Evolutionary conservation across 2,113 vertebrate genomes (phyloP), one percentile per base, ranked within the genome.

Genomic region (Neolamprologus falcicula): DNA sequence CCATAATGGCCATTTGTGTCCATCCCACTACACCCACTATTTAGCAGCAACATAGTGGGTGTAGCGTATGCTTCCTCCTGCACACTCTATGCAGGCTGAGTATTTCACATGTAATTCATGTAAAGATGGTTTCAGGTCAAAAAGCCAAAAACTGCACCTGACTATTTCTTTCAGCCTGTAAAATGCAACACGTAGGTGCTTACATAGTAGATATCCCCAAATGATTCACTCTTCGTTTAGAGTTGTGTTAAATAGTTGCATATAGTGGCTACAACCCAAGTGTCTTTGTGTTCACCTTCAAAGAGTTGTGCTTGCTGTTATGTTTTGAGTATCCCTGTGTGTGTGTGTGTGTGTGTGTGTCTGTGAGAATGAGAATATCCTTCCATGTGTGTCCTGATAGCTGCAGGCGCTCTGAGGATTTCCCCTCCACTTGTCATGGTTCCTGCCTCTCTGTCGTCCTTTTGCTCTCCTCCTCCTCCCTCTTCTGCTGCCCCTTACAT

Each of bases 381-480:
- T 47, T 66, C 54, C 12, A 17, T 82, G 61, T 66, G 89, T 83
- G 86, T 42, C 16, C 71, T 28, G 7, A 55, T 88, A 26, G 71
- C 81, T 89, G 88, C 80, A 50, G 83, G 79, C n/a, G 13, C 84
- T 53, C 63, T 1, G 19, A 92, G 86, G 89, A 73, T 88, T 87
- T 90, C 85, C 86, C 88, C 79, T 92, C 63, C 57, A 24, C 86
- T 78, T 55, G 90, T 83, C 88, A 83, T 80, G 45, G 52, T 85
- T 68, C 19, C 87, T 82, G 66, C 40, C 50, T 61, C 80, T 82
- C 78, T 66, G 11, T 40, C 17, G 2, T 78, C 33, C 50, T 35
- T 9, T 63, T 63, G 47, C 40, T 61, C 33, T 17, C 59, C 57
- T 59, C 7, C 35, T 40, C 73, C 17, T 33, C 61, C 45, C 47